Base-by-base conservation (phyloP, 2,113 vertebrate species). In the Nestor notabilis region DNA sequence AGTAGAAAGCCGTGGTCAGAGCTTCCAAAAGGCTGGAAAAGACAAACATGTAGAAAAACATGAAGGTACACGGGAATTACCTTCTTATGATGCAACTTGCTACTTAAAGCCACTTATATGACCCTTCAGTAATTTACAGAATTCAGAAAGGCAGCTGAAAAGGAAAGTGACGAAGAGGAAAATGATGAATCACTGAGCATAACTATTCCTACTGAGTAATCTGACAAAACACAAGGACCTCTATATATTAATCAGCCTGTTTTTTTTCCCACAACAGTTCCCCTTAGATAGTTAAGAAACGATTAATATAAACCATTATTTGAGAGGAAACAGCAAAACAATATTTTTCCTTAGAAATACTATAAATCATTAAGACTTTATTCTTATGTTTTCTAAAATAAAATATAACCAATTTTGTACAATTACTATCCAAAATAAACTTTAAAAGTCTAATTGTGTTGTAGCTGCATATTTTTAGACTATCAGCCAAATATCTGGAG, bases 91-190 rank as follows among this genome's bases (percentile, higher is more conserved):
- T 31, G 14, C 7, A 89, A 77, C 7, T 29, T 52, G 39, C 49
- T 81, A 68, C 7, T 52, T 83, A 44, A 61, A 85, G n/a, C 7
- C 43, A 90, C 10, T 13, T 3, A 1, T n/a, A 46, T 21, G 33
- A 83, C 50, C 21, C 9, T 80, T 39, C 50, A 77, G 13, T 64
- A 87, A 69, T 3, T 2, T 47, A 27, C 46, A 85, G 58, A 89
- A 83, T 58, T 81, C n/a, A 78, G 58, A 96, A 95, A 93, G 55
- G 28, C 17, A 85, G 35, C 5, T 85, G 84, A 85, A 96, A 86
- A 28, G 31, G 83, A 85, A 97, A 87, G 28, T 28, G 23, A 56
- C 92, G 65, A 55, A 89, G 46, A 87, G 13, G 52, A 69, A 70
- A 96, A 96, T 37, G 17, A 92, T 80, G 50, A 79, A 92, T 60